Conservation (phyloP, 2,113 vertebrate genomes). For the Struthidea cinerea region DNA sequence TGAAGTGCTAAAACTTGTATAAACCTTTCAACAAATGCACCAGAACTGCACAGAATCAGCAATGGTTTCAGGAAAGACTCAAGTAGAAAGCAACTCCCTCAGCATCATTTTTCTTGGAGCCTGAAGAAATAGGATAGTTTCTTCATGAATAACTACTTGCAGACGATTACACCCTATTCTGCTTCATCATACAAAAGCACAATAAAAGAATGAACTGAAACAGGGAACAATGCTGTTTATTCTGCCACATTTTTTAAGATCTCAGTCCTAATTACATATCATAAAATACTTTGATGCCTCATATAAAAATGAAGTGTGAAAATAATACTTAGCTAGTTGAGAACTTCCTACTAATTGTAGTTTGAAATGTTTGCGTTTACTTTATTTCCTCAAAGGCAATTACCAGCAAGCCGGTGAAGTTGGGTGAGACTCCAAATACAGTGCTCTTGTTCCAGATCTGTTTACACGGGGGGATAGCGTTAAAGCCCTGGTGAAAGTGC, state of each 20-base stretch:
- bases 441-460: not conserved
- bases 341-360: not conserved
- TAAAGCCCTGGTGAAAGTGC: not conserved
- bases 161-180: not conserved
- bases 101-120: not conserved
- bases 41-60: not conserved
- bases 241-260: not conserved
- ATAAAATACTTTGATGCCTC: not conserved
- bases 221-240: not conserved
- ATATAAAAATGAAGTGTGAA: conserved; percentile 9
- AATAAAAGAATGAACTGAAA: not conserved
- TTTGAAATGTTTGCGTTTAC: not conserved
- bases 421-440: not conserved
- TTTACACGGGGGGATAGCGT: not conserved
- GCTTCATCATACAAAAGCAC: not conserved
- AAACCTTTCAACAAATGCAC: not conserved
- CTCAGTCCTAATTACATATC: not conserved
- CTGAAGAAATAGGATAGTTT: not conserved
- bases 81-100: not conserved
- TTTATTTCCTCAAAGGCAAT: not conserved
- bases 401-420: not conserved
- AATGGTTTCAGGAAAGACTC: not conserved
- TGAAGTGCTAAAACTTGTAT: not conserved
- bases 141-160: not conserved
- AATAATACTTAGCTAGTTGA: not conserved